Base-by-base conservation (phyloP, 2,888 invertebrate genomes). In the Nebria brevicollis region DNA sequence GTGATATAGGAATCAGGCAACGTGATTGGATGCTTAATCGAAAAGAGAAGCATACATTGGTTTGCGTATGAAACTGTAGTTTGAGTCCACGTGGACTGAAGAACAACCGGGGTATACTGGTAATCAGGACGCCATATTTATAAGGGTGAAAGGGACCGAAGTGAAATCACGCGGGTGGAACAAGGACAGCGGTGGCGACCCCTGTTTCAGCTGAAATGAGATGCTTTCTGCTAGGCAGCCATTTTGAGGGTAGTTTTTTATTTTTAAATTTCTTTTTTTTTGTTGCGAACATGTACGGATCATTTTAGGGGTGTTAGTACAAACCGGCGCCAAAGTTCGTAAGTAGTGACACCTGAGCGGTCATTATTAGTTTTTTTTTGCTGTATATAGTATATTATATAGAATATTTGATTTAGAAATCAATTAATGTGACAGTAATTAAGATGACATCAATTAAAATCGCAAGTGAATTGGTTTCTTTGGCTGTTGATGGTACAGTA, bases 161-260 rank as follows among this genome's bases (percentile, higher is more conserved):
- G 89, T 88, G 88, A 89, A 89, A 89, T 89, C 88, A 88, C 88
- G 88, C 89, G 88, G 87, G 89, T 88, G 89, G 89, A 87, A 89
- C 88, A 89, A 89, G 89, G 89, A 89, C 88, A 86, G 88, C 87
- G 87, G 82, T 89, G 87, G 82, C 89, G 87, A 88, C 88, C 88
- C 89, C 88, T 88, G 89, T 89, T 89, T 88, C 88, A 88, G 87
- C 89, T 89, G 89, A 89, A 89, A 89, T 89, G 89, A 89, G 89
- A 89, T 89, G 89, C 89, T 89, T 89, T 89, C 89, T 89, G 89
- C 89, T 87, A 91, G 92, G 93, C 93, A 92, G 93, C 93, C 93
- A 93, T 93, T 93, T 93, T 93, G 93, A 93, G 93, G 93, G 92
- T 92, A 92, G 92, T 92, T 92, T 92, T 88, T 88, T 87, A 84